Percentiles rank a stretch among this genome's conserved stretches.
Conservation (phyloP, 2,113 vertebrate genomes). For the Todiramphus saurophagus region DNA sequence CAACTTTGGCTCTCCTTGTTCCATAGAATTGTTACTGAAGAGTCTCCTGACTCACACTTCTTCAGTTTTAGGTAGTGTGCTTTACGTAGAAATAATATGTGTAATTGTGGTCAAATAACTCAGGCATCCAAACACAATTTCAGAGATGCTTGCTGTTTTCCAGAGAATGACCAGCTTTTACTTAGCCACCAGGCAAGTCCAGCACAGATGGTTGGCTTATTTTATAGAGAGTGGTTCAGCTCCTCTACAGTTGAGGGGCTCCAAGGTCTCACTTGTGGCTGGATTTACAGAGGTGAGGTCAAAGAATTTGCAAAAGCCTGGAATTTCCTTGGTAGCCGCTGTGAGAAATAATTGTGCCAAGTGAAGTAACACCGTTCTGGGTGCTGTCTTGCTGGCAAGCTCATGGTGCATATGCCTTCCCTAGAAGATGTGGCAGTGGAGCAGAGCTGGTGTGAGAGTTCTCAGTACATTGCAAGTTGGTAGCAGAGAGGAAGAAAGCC, state of each 20-base stretch:
- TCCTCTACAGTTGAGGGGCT: background rate
- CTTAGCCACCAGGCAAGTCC: background rate
- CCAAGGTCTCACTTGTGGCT: background rate
- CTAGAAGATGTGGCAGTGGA: fast-evolving
- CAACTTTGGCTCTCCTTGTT: fast-evolving
- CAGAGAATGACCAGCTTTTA: background rate
- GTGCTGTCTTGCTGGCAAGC: background rate
- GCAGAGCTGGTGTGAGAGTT: fast-evolving
- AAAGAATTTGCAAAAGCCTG: background rate
- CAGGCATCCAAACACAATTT: background rate
- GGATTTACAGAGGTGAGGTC: fast-evolving
- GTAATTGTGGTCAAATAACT: background rate
- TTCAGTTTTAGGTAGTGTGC: background rate
- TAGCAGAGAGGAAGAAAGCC: background rate
- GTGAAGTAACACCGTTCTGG: background rate
- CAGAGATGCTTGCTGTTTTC: background rate
- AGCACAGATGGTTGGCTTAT: background rate
- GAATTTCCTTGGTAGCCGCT: background rate
- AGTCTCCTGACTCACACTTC: background rate
- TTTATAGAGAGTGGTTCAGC: background rate
- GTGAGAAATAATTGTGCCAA: background rate
- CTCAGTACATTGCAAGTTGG: fast-evolving
- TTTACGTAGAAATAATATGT: background rate
- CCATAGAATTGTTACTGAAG: background rate
- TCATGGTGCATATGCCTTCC: background rate